A percentile compares a stretch with the other conserved stretches of the same genome.
Evolutionary conservation across 2,888 invertebrate genomes (phyloP).

Genomic region (Chrysotoxum bicinctum): DNA sequence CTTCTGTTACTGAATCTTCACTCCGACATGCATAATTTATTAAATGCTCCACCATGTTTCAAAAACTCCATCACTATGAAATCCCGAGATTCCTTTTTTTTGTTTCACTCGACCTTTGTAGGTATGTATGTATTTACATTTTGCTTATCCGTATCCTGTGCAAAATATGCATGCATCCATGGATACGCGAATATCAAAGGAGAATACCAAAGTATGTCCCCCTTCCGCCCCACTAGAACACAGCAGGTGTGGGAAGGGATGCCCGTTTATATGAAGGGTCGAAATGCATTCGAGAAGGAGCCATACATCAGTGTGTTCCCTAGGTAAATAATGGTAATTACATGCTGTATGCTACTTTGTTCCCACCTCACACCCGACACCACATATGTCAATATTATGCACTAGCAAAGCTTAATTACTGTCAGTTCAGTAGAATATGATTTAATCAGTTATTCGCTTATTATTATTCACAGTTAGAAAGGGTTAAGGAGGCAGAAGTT

Average conservation of each 20-base stretch:
- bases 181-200: conserved; percentile 63
- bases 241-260: conserved; percentile 7
- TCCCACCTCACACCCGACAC: not conserved
- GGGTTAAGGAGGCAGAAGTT: conserved; percentile 4
- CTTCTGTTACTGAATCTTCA: conserved; percentile 4
- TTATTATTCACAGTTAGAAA: conserved; percentile 57
- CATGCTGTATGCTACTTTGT: conserved; percentile 40
- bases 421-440: conserved; percentile 69
- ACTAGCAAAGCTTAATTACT: conserved; percentile 62
- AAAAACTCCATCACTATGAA: not conserved
- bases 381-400: conserved; percentile 65
- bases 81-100: not conserved
- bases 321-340: conserved; percentile 68
- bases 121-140: conserved; percentile 60
- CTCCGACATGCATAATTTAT: conserved; percentile 32
- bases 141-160: conserved; percentile 41
- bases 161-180: conserved; percentile 49
- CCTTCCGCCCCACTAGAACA: not conserved
- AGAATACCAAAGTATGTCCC: conserved; percentile 33
- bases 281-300: conserved; percentile 4
- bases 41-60: conserved; percentile 39
- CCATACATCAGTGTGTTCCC: conserved; percentile 25
- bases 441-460: conserved; percentile 71
- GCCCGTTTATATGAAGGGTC: not conserved
- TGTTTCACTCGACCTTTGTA: conserved; percentile 43